These are phyloP conservation scores for Polyploca ridens DNA, from an alignment of 2,888 invertebrate genomes.

Conservation along the genomic window DNA sequence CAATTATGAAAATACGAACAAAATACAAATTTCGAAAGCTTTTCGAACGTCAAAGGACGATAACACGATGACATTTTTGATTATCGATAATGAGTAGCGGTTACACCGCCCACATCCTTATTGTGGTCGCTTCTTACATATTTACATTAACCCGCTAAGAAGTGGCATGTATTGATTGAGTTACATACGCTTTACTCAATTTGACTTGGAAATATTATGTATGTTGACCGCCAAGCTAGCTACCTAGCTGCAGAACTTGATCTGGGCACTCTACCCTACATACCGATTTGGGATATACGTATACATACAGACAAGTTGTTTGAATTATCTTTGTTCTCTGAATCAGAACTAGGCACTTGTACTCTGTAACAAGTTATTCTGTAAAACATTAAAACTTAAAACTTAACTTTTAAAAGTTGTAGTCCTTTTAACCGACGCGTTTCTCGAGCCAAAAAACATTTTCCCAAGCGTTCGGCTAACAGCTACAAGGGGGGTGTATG, in stretches of 20 bases:
- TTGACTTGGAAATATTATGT: slow-evolving; percentile 15
- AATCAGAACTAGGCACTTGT: neutral
- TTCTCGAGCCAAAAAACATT: slow-evolving; percentile 56
- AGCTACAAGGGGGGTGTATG: slow-evolving; percentile 41
- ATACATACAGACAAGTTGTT: neutral
- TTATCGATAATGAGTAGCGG: slow-evolving; percentile 56
- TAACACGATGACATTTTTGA: slow-evolving; percentile 46
- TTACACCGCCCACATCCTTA: slow-evolving; percentile 56
- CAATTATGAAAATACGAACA: slow-evolving; percentile 84
- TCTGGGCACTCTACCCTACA: neutral
- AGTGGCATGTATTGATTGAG: slow-evolving; percentile 37
- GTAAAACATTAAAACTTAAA: slow-evolving; percentile 35
- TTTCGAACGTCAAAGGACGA: slow-evolving; percentile 62
- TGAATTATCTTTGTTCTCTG: neutral
- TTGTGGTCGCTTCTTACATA: slow-evolving; percentile 31
- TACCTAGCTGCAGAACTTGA: neutral
- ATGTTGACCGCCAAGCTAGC: slow-evolving; percentile 17
- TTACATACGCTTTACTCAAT: slow-evolving; percentile 17
- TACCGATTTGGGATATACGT: neutral
- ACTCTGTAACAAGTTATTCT: slow-evolving; percentile 27
- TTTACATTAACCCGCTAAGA: slow-evolving; percentile 26
- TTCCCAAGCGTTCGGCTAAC: slow-evolving; percentile 52
- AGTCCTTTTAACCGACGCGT: slow-evolving; percentile 40
- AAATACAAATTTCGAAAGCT: slow-evolving; percentile 78
- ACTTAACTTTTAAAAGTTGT: slow-evolving; percentile 32